Evolutionary conservation across 2,113 vertebrate species (phyloP).

Genomic region (Ceyx margarethae): DNA sequence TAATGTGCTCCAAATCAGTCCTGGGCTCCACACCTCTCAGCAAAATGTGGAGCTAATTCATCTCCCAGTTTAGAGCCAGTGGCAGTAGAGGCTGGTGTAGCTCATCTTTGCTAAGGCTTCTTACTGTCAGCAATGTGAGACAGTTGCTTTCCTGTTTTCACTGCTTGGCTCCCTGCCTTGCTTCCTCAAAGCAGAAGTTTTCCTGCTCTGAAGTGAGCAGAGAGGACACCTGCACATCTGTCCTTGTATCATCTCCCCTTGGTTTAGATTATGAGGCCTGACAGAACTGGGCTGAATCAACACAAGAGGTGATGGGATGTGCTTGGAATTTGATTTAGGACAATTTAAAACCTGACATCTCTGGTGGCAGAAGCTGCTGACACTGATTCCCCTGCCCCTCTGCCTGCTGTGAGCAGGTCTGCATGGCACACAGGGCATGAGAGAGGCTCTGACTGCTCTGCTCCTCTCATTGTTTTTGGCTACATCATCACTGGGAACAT

Average conservation of each 20-base stretch:
- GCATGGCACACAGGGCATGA: not conserved
- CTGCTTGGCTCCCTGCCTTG: not conserved
- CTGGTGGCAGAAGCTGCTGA: not conserved
- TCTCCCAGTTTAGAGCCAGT: not conserved
- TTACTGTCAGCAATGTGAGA: not conserved
- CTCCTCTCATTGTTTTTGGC: not conserved
- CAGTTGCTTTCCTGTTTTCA: not conserved
- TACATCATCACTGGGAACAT: not conserved
- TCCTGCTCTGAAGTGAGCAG: not conserved
- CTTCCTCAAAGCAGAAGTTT: not conserved
- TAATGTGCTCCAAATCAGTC: not conserved
- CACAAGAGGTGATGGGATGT: not conserved
- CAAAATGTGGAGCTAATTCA: not conserved
- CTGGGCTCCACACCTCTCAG: not conserved
- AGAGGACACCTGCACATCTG: not conserved
- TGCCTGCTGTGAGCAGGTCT: not conserved
- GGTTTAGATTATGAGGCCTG: not conserved
- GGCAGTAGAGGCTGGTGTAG: not conserved
- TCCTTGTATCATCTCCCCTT: not conserved
- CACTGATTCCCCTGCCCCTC: not conserved
- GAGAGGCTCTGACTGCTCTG: accelerated
- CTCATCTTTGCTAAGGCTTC: not conserved
- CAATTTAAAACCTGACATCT: not conserved
- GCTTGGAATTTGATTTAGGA: not conserved
- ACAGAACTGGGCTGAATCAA: not conserved